Conservation (phyloP, 2,113 vertebrate genomes). For the Menidia beryllina region DNA sequence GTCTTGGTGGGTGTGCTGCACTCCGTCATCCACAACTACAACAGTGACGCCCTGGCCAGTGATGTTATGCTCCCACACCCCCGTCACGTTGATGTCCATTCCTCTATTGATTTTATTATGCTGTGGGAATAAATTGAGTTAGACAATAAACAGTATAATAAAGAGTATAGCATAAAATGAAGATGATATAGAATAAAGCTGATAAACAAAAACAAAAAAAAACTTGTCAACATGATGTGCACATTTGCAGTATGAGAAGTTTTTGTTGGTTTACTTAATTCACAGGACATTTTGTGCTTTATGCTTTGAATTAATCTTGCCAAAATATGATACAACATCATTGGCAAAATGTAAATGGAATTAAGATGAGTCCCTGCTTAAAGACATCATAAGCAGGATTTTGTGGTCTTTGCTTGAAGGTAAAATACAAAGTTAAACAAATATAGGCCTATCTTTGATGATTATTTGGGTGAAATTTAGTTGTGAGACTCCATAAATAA, state of each 20-base stretch:
- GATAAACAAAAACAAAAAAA: background rate
- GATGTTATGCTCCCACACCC: conserved; percentile 94
- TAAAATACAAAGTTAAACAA: background rate
- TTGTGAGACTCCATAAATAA: background rate
- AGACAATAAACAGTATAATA: background rate
- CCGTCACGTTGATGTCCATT: conserved; percentile 97
- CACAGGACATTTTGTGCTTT: background rate
- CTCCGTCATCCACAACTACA: conserved; percentile 95
- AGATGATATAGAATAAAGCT: too few species aligned
- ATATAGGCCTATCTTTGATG: background rate
- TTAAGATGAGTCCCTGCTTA: background rate
- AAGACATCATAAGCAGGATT: too few species aligned
- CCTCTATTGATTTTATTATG: conserved; percentile 87
- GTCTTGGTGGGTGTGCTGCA: conserved; percentile 92
- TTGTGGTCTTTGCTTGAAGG: background rate
- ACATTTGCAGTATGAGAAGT: too few species aligned
- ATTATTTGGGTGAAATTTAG: background rate
- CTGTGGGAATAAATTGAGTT: conserved; percentile 68
- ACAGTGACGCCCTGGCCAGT: conserved; percentile 93
- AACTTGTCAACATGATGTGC: too few species aligned
- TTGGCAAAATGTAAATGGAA: background rate
- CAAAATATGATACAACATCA: background rate
- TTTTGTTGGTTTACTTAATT: too few species aligned
- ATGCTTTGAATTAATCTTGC: background rate
- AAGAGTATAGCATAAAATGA: too few species aligned